Evolutionary conservation across 2,797 vertebrate species (phyloP), one percentile per base, ranked within the genome.

Genomic region (Bovichtus diacanthus): DNA sequence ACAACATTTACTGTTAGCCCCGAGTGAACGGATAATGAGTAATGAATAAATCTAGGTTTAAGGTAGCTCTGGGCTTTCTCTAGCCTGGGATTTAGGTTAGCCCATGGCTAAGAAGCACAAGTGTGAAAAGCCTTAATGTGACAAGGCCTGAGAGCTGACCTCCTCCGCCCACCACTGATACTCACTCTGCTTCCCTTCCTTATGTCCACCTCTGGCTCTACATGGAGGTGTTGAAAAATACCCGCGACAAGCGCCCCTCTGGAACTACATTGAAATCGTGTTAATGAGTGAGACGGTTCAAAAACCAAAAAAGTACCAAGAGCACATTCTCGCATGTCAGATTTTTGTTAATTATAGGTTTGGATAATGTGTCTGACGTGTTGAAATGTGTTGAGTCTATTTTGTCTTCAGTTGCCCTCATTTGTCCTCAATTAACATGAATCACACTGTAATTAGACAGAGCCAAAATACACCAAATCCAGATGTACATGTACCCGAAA

Each of bases 371-470:
- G 29, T 72, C 38, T 55, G 68, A 60, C 53, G 12, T 43, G 58
- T 38, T 18, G 31, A 47, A 56, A 29, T 21, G 7, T 21, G 19
- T 56, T 55, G 25, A 21, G 21, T 39, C 31, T 19, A 23, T 41
- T 43, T 39, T n/a, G n/a, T 39, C 31, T 31, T 56, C 50, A 10
- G 31, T 27, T 54, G 16, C 53, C 36, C 34, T 41, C 27, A n/a
- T 74, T 68, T 74, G 34, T 69, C 27, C 54, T 50, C 60, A 44
- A 39, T 84, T 47, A 72, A 31, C 58, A 47, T 18, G 12, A 29
- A 19, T 41, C 47, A 34, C 51, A 15, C 47, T 54, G 61, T 54
- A 54, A 78, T 80, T 46, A 74, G 59, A 70, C 59, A 2, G 41
- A 55, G 34, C 27, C 34, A 70, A 51, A 29, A n/a, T 2, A 25